Percentiles rank a stretch among this genome's conserved stretches.
Evolutionary conservation across 2,797 vertebrate genomes (phyloP).

Genomic region (Dermochelys coriacea): DNA sequence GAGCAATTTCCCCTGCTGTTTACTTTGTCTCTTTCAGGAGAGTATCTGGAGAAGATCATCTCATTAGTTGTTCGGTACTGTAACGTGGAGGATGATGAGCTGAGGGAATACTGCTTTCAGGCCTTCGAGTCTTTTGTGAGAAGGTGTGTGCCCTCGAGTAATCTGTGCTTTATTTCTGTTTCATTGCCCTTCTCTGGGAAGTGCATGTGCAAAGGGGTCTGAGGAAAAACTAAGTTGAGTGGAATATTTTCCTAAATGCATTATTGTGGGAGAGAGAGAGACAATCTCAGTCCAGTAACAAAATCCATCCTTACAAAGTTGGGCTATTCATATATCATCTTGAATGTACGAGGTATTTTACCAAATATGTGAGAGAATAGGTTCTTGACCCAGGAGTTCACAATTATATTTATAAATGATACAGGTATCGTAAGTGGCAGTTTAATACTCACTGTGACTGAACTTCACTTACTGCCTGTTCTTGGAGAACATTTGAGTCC

Average conservation of each 20-base stretch:
- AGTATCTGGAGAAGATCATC: slow-evolving; percentile 92
- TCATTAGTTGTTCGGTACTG: slow-evolving; percentile 92
- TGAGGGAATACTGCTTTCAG: slow-evolving; percentile 95
- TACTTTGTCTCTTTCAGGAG: slow-evolving; percentile 79
- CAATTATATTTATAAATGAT: not conserved
- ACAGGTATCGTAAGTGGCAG: not conserved
- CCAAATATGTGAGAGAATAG: not conserved
- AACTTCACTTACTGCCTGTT: not conserved
- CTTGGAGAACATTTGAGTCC: not conserved
- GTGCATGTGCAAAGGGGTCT: accelerated
- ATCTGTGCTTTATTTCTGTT: not conserved
- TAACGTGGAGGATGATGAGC: slow-evolving; percentile 91
- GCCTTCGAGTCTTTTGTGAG: slow-evolving; percentile 94
- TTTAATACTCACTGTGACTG: not conserved
- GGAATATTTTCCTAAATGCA: accelerated
- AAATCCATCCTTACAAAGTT: not conserved
- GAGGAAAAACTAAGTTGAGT: not conserved
- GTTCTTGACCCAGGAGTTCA: not conserved
- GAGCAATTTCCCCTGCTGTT: not conserved
- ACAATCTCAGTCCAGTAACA: not conserved
- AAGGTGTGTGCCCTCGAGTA: slow-evolving; percentile 81
- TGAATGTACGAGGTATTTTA: not conserved
- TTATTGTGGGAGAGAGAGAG: not conserved
- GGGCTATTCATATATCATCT: not conserved
- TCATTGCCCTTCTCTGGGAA: not conserved